Evolutionary conservation across 2,113 vertebrate species (phyloP).

Genomic region (Macroglossus sobrinus): DNA sequence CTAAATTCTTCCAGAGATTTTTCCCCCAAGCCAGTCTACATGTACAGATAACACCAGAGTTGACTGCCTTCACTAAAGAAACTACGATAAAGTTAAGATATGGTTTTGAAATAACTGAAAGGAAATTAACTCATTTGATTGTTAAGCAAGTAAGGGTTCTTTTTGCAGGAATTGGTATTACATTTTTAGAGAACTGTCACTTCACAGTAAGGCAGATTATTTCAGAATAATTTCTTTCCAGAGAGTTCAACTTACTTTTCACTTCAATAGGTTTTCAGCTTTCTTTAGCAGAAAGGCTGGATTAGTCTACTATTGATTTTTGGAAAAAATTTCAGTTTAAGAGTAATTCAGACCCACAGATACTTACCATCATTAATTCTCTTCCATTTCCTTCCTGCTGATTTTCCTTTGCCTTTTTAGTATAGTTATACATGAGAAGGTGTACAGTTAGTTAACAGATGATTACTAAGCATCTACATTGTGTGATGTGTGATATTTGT

Average conservation of each 20-base stretch:
- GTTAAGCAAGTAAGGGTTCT: not conserved
- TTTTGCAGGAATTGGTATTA: slow-evolving; percentile 32
- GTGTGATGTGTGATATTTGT: not conserved
- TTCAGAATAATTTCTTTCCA: slow-evolving; percentile 45
- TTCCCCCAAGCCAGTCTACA: not conserved
- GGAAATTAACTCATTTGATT: slow-evolving; percentile 47
- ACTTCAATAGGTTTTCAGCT: slow-evolving; percentile 46
- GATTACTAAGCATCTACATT: not conserved
- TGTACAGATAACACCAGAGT: not conserved
- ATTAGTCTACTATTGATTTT: not conserved
- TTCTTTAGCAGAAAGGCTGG: slow-evolving; percentile 35
- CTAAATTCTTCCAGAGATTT: slow-evolving; percentile 30
- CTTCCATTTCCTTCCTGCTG: slow-evolving; percentile 20
- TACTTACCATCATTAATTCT: slow-evolving; percentile 18
- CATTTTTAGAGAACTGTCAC: slow-evolving; percentile 56
- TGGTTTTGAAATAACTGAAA: slow-evolving; percentile 50
- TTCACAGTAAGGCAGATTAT: slow-evolving; percentile 38
- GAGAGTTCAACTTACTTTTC: slow-evolving; percentile 45
- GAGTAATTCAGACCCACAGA: slow-evolving; percentile 3
- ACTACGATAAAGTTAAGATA: slow-evolving; percentile 37
- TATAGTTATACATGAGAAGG: not conserved
- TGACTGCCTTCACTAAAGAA: not conserved
- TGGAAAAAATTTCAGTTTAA: slow-evolving; percentile 26
- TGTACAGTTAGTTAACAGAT: slow-evolving; percentile 18
- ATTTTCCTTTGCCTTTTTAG: not conserved